phyloP scores from a whole-genome alignment of 2,888 invertebrate species.

The Antheraea assamensis region DNA sequence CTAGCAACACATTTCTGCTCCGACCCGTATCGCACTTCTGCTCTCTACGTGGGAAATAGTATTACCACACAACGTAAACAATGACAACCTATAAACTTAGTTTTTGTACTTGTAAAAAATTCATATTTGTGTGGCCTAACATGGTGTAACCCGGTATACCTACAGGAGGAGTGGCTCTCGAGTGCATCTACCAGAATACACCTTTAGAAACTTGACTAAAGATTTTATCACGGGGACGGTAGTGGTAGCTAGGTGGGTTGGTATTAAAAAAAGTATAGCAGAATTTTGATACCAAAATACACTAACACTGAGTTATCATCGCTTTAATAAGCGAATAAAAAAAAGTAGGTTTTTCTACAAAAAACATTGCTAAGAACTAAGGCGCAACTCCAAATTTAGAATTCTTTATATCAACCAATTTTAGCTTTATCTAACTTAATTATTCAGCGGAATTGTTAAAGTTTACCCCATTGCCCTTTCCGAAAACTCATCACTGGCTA shows the following conservation, averaged over 20 bases:
- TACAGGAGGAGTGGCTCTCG: too few species aligned
- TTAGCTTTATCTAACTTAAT: conserved; percentile 39
- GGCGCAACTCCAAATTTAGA: conserved; percentile 4
- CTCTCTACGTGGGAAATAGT: neutral
- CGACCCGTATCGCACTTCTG: neutral
- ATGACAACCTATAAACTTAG: neutral
- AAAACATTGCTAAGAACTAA: neutral
- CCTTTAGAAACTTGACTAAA: too few species aligned
- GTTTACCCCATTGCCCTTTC: conserved; percentile 47
- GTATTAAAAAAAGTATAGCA: too few species aligned
- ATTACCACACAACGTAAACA: neutral
- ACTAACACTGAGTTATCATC: neutral
- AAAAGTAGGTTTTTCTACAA: neutral
- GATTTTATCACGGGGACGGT: too few species aligned
- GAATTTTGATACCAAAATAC: too few species aligned
- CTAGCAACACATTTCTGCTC: neutral
- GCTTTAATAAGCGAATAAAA: neutral
- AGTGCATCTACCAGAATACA: too few species aligned
- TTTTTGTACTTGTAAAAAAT: too few species aligned
- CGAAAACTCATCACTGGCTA: conserved; percentile 59
- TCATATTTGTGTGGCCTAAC: too few species aligned
- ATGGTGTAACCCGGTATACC: too few species aligned
- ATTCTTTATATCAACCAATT: conserved; percentile 25
- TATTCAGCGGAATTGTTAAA: conserved; percentile 45
- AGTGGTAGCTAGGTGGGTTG: too few species aligned